Evolutionary conservation across 2,888 invertebrate species (phyloP).

Genomic region (Mellilla xanthometata): DNA sequence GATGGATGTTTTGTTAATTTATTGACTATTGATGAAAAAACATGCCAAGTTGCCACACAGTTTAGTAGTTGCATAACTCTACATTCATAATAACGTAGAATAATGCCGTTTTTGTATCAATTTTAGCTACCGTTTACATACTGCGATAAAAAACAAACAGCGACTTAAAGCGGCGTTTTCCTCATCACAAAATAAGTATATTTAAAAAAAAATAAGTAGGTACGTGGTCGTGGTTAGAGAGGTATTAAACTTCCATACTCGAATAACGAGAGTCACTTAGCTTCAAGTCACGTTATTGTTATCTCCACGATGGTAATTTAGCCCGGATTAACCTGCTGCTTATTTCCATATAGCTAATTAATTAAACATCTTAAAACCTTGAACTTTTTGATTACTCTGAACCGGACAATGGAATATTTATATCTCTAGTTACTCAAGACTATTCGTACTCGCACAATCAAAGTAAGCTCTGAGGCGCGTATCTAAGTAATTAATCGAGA

Average conservation of each 20-base stretch:
- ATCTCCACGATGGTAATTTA: constrained; percentile 55
- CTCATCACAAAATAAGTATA: constrained; percentile 36
- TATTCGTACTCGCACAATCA: constrained; percentile 10
- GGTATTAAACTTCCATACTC: constrained; percentile 18
- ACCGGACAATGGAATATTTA: constrained; percentile 75
- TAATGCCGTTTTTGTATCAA: constrained; percentile 2
- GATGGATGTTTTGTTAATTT: constrained; percentile 19
- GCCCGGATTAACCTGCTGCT: constrained; percentile 57
- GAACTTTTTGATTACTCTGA: constrained; percentile 73
- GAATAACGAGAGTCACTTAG: constrained; percentile 38
- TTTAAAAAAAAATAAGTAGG: constrained; percentile 20
- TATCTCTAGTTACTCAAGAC: constrained; percentile 12
- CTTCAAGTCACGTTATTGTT: constrained; percentile 60
- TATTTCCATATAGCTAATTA: constrained; percentile 72
- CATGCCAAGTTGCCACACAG: background rate
- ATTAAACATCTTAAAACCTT: constrained; percentile 71
- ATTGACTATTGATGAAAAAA: constrained; percentile 11
- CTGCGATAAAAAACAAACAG: constrained; percentile 12
- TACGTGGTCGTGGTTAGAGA: constrained; percentile 13
- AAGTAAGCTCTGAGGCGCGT: constrained; percentile 54
- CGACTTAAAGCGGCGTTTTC: constrained; percentile 29
- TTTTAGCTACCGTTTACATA: background rate
- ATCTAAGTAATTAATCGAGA: constrained; percentile 80
- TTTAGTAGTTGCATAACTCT: constrained; percentile 3
- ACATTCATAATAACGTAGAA: background rate